Conservation (phyloP, 2,113 vertebrate genomes). For the Grammomys surdaster region DNA sequence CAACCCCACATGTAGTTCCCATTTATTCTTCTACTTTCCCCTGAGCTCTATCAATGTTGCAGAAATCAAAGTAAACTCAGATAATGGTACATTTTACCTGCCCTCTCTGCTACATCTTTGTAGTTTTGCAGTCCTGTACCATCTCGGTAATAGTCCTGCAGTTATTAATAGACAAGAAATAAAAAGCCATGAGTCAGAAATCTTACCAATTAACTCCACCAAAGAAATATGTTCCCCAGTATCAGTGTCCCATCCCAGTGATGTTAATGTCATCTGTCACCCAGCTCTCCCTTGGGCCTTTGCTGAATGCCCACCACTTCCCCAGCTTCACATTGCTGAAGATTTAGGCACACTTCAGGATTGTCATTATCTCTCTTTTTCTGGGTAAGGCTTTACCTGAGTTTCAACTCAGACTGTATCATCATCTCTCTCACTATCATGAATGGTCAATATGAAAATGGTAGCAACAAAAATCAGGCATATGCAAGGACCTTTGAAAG, state of each 20-base stretch:
- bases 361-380: not conserved
- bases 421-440: not conserved
- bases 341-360: not conserved
- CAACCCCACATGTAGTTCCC: not conserved
- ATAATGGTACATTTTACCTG: not conserved
- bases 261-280: not conserved
- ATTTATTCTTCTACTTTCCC: conserved; percentile 16
- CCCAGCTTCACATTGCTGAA: not conserved
- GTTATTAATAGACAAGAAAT: not conserved
- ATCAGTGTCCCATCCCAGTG: not conserved
- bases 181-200: not conserved
- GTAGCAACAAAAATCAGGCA: not conserved
- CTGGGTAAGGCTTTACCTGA: not conserved
- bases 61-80: conserved; percentile 37
- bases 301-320: not conserved
- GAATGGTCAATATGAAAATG: not conserved
- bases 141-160: not conserved
- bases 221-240: not conserved
- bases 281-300: not conserved
- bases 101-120: not conserved
- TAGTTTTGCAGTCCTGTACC: not conserved
- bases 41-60: not conserved
- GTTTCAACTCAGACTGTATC: not conserved
- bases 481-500: not conserved
- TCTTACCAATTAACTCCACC: not conserved